Evolutionary conservation across 1,140 invertebrate species (phyloP), one percentile per base, ranked within the genome.

Genomic region (Hyphantria cunea): DNA sequence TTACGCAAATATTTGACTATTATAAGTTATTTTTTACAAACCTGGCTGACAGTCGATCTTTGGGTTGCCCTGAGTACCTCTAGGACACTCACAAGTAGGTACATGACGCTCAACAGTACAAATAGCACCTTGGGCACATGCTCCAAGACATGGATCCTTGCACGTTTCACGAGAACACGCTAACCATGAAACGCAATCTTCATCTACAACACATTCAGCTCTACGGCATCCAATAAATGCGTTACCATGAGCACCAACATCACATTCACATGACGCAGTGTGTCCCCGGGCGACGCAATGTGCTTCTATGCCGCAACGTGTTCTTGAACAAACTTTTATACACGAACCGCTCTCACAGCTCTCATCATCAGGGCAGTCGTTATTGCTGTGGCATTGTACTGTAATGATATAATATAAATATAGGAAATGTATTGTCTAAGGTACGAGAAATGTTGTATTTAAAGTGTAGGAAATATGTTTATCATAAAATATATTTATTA

Each of bases 291-390:
- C 92, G 45, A 93, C 92, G 68, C 97, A 98, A 17, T 95, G 88
- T 11, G 97, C 96, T 64, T 96, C 96, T 0, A 91, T 61, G n/a
- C 97, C 97, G 77, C 97, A 98, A 39, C 95, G 95, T 1, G 95
- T 95, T 61, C 94, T 94, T 3, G 92, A 81, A 72, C 97, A 98
- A 0, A 96, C 94, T 82, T 97, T 94, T 14, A 95, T 88, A 80
- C 97, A 98, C 75, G 97, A 93, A 41, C 94, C 92, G 66, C 97
- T 96, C 55, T 98, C 93, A 74, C 97, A 98, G 17, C 96, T 95
- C 85, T 97, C 93, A 37, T 93, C 94, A 17, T 95, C 91, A 4
- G 95, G 93, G 83, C 97, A 98, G 59, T 98, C 97, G 31, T 94
- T 94, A 78, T 98, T 96, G 56, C 93, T 94, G 66, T 96, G 93